These are phyloP conservation scores for Athetis lepigone DNA, from an alignment of 2,888 invertebrate species.

Conservation along the genomic window DNA sequence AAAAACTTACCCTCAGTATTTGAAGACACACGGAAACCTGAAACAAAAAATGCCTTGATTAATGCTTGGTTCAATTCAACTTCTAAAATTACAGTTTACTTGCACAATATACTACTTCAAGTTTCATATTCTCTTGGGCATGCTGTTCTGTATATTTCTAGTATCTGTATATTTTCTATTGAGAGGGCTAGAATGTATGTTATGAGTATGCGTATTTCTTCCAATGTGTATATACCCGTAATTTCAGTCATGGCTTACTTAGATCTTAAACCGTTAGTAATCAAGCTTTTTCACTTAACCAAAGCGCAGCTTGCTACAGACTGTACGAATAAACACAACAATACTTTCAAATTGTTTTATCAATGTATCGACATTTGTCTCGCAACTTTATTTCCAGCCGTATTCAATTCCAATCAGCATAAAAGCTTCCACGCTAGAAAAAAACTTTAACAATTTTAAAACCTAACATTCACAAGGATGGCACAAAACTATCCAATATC, in stretches of 20 bases:
- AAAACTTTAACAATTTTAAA: constrained; percentile 53
- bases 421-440: constrained; percentile 10
- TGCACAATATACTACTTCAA: no score
- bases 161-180: no score
- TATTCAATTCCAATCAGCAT: constrained; percentile 24
- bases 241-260: no score
- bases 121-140: no score
- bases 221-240: no score
- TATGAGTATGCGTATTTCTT: no score
- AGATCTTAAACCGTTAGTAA: no score
- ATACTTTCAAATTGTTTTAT: background rate
- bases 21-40: constrained; percentile 36
- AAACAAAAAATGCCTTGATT: constrained; percentile 26
- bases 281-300: background rate
- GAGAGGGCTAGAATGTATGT: no score
- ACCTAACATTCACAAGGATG: constrained; percentile 44
- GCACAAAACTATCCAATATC: constrained; percentile 60
- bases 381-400: background rate
- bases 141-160: no score
- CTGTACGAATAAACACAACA: background rate
- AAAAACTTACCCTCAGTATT: constrained; percentile 36
- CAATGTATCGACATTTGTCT: background rate
- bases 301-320: background rate
- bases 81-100: no score
- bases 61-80: no score